Evolutionary conservation across 2,797 vertebrate species (phyloP).

Genomic region (Sebastes baramenuke): DNA sequence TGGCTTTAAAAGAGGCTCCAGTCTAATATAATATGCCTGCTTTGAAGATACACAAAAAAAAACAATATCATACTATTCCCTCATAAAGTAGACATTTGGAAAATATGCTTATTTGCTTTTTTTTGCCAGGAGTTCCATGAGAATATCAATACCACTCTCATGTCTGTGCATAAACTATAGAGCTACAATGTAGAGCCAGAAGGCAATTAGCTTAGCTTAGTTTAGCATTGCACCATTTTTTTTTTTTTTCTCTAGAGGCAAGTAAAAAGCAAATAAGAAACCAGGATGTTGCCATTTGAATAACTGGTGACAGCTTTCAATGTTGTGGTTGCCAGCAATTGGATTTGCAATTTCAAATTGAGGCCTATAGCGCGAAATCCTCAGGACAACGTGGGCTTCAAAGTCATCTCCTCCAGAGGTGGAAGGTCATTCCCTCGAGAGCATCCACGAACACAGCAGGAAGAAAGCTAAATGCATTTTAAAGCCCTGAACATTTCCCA

Average conservation of each 20-base stretch:
- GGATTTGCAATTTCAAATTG: constrained; percentile 18
- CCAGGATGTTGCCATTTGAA: not conserved
- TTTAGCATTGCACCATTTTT: no score
- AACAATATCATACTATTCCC: no score
- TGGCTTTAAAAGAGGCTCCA: no score
- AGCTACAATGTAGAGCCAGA: not conserved
- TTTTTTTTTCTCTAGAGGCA: not conserved
- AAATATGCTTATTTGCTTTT: not conserved
- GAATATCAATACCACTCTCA: not conserved
- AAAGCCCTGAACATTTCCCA: constrained; percentile 32
- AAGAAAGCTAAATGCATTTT: constrained; percentile 32
- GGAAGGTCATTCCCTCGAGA: constrained; percentile 20
- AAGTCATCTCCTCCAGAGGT: constrained; percentile 16
- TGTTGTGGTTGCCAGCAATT: not conserved
- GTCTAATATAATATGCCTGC: no score
- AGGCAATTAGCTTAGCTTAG: not conserved
- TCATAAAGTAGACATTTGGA: not conserved
- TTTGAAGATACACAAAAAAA: no score
- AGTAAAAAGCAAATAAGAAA: not conserved
- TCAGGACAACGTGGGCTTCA: not conserved
- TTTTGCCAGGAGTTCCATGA: not conserved
- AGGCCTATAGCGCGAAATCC: not conserved
- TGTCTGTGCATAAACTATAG: not conserved
- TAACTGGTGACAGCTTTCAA: not conserved
- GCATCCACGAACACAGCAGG: constrained; percentile 1